Evolutionary conservation across 2,113 vertebrate genomes (phyloP).

Genomic region (Aptenodytes patagonicus): DNA sequence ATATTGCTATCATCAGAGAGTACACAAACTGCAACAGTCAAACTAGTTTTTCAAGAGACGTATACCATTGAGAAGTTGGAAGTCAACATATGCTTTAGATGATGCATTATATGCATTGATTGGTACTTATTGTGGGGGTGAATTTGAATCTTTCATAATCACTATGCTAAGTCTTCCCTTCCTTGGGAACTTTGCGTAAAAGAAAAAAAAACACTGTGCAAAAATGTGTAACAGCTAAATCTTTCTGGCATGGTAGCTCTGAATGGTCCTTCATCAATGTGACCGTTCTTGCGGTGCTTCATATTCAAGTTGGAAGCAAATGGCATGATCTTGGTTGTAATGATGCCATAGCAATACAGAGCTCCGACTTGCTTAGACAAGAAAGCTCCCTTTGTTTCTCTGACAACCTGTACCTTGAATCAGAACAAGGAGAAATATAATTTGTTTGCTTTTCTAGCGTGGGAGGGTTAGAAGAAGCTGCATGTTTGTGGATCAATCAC

Average conservation of each 20-base stretch:
- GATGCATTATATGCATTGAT: neutral
- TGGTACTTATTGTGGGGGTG: neutral
- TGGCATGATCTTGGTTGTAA: neutral
- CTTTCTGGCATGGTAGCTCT: neutral
- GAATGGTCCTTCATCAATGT: neutral
- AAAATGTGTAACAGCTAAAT: neutral
- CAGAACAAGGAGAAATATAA: neutral
- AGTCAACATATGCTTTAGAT: neutral
- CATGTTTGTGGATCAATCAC: neutral
- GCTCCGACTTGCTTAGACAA: neutral
- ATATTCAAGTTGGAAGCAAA: neutral
- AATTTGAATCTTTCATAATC: neutral
- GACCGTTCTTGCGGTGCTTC: neutral
- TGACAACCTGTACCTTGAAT: neutral
- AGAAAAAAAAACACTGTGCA: neutral
- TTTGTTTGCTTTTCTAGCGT: neutral
- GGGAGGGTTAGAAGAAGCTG: neutral
- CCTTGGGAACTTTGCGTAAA: neutral
- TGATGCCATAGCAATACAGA: neutral
- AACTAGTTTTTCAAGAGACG: neutral
- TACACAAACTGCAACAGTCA: neutral
- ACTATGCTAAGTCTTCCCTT: neutral
- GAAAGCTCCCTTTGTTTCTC: neutral
- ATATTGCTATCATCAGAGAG: neutral
- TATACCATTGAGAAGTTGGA: neutral